A percentile compares a stretch with the other conserved stretches of the same genome.
phyloP scores from a whole-genome alignment of 2,113 vertebrate genomes.

The Albula glossodonta region DNA sequence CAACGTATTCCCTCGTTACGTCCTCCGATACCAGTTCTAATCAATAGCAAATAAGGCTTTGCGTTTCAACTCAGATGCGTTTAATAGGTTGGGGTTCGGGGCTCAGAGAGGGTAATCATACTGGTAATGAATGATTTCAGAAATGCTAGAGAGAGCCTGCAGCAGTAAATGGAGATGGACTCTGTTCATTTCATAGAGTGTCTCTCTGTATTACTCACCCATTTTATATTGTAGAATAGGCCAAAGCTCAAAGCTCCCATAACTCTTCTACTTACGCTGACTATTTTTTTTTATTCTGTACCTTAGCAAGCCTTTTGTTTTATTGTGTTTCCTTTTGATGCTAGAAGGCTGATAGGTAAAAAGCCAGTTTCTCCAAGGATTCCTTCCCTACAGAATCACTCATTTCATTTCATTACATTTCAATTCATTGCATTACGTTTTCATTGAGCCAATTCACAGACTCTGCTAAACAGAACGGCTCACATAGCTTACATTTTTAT shows the following conservation, averaged over 20 bases:
- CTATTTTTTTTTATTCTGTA: background rate
- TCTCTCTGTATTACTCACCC: background rate
- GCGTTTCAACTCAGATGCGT: conserved; percentile 27
- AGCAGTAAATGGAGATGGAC: background rate
- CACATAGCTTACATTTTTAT: no score
- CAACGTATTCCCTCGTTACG: background rate
- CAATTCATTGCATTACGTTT: no score
- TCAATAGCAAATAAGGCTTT: conserved; percentile 26
- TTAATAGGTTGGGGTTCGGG: background rate
- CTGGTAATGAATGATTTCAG: background rate
- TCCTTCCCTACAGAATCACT: no score
- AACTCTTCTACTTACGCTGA: background rate
- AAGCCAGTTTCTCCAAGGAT: no score
- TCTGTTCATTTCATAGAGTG: background rate
- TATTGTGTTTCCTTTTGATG: background rate
- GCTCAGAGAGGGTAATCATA: background rate
- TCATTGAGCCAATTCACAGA: no score
- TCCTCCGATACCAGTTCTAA: conserved; percentile 14
- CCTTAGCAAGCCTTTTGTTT: background rate
- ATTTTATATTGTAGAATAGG: background rate
- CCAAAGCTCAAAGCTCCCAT: background rate
- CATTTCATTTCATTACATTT: no score
- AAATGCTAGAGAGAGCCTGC: background rate
- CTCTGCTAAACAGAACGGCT: no score
- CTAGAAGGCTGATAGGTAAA: no score